Evolutionary conservation across 2,888 invertebrate genomes (phyloP), one percentile per base, ranked within the genome.

Genomic region (Limnephilus rhombicus): DNA sequence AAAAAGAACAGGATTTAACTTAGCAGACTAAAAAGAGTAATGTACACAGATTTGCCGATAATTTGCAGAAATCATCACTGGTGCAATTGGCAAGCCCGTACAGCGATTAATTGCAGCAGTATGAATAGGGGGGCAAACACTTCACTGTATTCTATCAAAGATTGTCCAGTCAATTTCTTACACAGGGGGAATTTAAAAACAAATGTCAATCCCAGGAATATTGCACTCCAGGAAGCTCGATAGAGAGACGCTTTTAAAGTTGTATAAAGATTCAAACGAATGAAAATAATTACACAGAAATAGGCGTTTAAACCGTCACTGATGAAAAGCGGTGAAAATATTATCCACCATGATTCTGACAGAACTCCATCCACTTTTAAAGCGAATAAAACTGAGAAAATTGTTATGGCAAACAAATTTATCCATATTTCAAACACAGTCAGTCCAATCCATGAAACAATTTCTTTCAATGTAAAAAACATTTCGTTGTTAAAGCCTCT

Each of bases 351-450:
- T 93, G 98, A 97, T 94, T 97, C 96, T 90, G 95, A 94, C 41
- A 96, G 95, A 81, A 96, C 96, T 31, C 97, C 97, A 94, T 98
- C 98, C 94, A 98, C 97, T 95, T 98, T 98, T 81, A 99, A 95
- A 11, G 98, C 98, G 93, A 99, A 95, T 87, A 99, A 95, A 91
- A 99, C 96, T 15, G 98, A 98, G 94, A 99, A 99, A 93, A 98
- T 96, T 80, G 98, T 96, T 91, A 99, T 95, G 4, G 98, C 97
- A 91, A 98, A 96, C 86, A 99, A 96, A 95, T 99, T 98, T 93
- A 99, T 97, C 97, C 99, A 98, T 95, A 99, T 98, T 96, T 99
- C 99, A 95, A 99, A 99, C 92, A 98, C 97, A 31, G 99, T 99
- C 90, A 99, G 96, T 94, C 99, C 99, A 91, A 99, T 96, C 99